Percentiles rank a stretch among this genome's conserved stretches.
Conservation (phyloP, 2,113 vertebrate species). For the Plectropomus leopardus region DNA sequence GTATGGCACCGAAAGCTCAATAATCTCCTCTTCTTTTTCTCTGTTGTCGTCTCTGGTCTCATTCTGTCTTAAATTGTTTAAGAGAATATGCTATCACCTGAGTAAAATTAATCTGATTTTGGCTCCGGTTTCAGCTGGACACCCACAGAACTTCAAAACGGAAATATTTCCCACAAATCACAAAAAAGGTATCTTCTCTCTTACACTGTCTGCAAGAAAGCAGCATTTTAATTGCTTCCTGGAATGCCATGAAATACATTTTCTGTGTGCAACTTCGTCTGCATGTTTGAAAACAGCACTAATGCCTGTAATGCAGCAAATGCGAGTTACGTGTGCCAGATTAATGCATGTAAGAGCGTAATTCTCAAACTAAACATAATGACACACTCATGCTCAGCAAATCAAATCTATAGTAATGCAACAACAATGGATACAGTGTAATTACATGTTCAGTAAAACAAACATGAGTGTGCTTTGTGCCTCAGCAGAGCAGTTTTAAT, state of each 20-base stretch:
- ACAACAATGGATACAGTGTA: background rate
- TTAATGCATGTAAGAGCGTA: slow-evolving; percentile 28
- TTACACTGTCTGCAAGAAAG: slow-evolving; percentile 34
- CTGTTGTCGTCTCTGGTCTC: slow-evolving; percentile 56
- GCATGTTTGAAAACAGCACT: slow-evolving; percentile 38
- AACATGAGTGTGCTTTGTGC: slow-evolving; percentile 35
- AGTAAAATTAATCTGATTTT: slow-evolving; percentile 64
- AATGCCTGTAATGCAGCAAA: background rate
- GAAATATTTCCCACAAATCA: slow-evolving; percentile 89
- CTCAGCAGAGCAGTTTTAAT: slow-evolving; percentile 52
- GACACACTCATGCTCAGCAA: slow-evolving; percentile 4
- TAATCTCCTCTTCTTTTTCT: slow-evolving; percentile 37
- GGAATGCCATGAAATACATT: slow-evolving; percentile 65
- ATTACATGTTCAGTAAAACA: slow-evolving; percentile 27
- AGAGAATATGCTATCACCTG: slow-evolving; percentile 47
- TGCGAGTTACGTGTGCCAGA: background rate
- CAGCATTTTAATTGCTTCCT: slow-evolving; percentile 21
- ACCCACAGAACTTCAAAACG: slow-evolving; percentile 90
- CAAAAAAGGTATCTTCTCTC: slow-evolving; percentile 87
- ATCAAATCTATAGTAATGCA: background rate
- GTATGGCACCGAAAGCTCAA: slow-evolving; percentile 41
- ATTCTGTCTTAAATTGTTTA: slow-evolving; percentile 48
- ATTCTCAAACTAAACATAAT: background rate
- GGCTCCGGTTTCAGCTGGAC: slow-evolving; percentile 85
- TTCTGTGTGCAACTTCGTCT: slow-evolving; percentile 36